These are phyloP conservation scores for Zaprionus obscuricornis DNA, from an alignment of 2,888 invertebrate species.

Conservation along the genomic window DNA sequence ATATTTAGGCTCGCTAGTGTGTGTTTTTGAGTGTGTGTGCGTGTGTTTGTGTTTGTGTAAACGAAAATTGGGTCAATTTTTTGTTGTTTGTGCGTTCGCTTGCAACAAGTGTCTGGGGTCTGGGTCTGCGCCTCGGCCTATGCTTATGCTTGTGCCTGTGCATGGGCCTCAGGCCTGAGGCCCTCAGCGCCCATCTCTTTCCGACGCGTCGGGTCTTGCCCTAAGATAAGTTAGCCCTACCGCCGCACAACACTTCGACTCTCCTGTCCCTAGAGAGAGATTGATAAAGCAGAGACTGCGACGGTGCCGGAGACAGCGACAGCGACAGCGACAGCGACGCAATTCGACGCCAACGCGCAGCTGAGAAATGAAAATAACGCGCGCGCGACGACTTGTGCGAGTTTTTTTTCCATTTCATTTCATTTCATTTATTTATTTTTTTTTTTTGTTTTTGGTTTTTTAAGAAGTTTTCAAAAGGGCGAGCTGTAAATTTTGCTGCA, in stretches of 20 bases:
- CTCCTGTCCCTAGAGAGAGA: constrained; percentile 13
- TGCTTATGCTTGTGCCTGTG: too few species aligned
- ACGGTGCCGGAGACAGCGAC: constrained; percentile 22
- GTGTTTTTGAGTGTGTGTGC: neutral
- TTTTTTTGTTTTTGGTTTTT: constrained; percentile 29
- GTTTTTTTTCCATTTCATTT: constrained; percentile 2
- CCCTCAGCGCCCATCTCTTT: constrained; percentile 58
- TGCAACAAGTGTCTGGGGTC: constrained; percentile 71
- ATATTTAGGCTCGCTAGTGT: too few species aligned
- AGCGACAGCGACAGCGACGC: too few species aligned
- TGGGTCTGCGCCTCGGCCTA: too few species aligned
- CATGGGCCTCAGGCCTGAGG: constrained; percentile 16
- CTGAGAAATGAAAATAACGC: constrained; percentile 62
- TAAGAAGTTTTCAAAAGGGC: constrained; percentile 67
- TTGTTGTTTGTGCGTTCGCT: constrained; percentile 47
- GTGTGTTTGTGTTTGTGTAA: constrained; percentile 40
- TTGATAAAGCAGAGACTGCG: constrained; percentile 62
- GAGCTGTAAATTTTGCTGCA: constrained; percentile 64
- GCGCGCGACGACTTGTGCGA: constrained; percentile 32
- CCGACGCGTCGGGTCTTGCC: constrained; percentile 63
- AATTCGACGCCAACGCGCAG: constrained; percentile 62
- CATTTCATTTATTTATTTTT: constrained; percentile 3
- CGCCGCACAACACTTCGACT: constrained; percentile 5
- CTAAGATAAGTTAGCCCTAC: constrained; percentile 64
- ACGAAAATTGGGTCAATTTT: constrained; percentile 56